Evolutionary conservation across 2,888 invertebrate species (phyloP).

Genomic region (Diaperis boleti): DNA sequence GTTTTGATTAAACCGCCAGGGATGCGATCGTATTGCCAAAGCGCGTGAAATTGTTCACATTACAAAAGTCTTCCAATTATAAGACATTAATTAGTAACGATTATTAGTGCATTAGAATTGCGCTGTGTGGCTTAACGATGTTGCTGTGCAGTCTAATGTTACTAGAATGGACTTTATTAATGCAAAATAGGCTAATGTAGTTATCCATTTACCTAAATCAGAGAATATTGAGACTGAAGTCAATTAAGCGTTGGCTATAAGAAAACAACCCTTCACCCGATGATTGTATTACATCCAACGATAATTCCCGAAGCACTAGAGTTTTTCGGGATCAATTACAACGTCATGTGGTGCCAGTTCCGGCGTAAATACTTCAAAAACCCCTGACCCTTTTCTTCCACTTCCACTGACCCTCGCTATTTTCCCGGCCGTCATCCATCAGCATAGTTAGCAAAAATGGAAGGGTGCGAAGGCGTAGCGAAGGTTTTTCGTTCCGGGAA

Average conservation of each 20-base stretch:
- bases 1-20: slow-evolving; percentile 29
- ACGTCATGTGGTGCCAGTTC: too few relatives aligned
- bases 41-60: slow-evolving; percentile 33
- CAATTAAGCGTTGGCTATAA: background rate
- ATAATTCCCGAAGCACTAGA: too few relatives aligned
- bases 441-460: slow-evolving; percentile 22
- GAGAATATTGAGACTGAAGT: slow-evolving; percentile 6
- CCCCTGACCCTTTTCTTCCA: too few relatives aligned
- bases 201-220: slow-evolving; percentile 15
- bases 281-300: too few relatives aligned
- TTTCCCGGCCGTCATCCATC: background rate
- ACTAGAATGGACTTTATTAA: slow-evolving; percentile 35
- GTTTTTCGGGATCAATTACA: too few relatives aligned
- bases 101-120: slow-evolving; percentile 40
- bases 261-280: background rate
- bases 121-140: slow-evolving; percentile 28
- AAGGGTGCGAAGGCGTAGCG: slow-evolving; percentile 33
- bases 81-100: slow-evolving; percentile 42
- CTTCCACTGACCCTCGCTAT: background rate
- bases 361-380: too few relatives aligned
- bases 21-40: slow-evolving; percentile 18
- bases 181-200: slow-evolving; percentile 31
- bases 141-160: slow-evolving; percentile 32
- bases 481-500: slow-evolving; percentile 34
- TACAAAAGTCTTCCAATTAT: slow-evolving; percentile 39